Base-by-base conservation (phyloP, 2,113 vertebrate species). In the Psilopogon haemacephalus region DNA sequence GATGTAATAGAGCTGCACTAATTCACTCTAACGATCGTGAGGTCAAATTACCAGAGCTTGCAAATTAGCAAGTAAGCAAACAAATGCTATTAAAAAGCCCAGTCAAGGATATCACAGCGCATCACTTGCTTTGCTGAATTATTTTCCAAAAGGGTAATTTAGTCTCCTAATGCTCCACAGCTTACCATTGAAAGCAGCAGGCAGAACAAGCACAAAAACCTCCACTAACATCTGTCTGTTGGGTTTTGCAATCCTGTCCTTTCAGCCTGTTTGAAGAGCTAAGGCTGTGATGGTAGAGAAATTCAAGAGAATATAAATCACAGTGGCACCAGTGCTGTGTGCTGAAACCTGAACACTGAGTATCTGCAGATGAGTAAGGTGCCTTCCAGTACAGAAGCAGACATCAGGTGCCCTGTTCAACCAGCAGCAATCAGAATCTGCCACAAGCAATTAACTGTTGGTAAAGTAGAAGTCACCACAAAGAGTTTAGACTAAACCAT, bases 51-150 rank as follows among this genome's bases (percentile, higher is more conserved):
- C 55, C 68, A 91, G 91, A 95, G 83, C 83, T 87, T 95, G 93
- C 87, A 96, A 95, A 96, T 89, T 77, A 93, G 40, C 73, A 90
- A 93, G 75, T n/a, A 86, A 92, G 86, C 55, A 94, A 96, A 88
- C 84, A 93, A 89, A 91, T 7, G 5, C 82, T 70, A 83, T 93
- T 96, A 81, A 77, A 92, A 81, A 93, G 44, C 12, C 72, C 62
- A 90, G 84, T 30, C 91, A 91, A 90, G 86, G 80, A 83, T 86
- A 90, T 79, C 75, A 48, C 67, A 73, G 89, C 83, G 79, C 79
- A 59, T 83, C 46, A 74, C 65, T 91, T 73, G 84, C 82, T 85
- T 68, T 28, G 55, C 58, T 77, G 74, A 63, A 71, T 87, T 90
- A 56, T 73, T 94, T 94, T 92, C 84, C 64, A 56, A 38, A 91